These are phyloP conservation scores for Polyploca ridens DNA, from an alignment of 2,888 invertebrate genomes.

Conservation along the genomic window DNA sequence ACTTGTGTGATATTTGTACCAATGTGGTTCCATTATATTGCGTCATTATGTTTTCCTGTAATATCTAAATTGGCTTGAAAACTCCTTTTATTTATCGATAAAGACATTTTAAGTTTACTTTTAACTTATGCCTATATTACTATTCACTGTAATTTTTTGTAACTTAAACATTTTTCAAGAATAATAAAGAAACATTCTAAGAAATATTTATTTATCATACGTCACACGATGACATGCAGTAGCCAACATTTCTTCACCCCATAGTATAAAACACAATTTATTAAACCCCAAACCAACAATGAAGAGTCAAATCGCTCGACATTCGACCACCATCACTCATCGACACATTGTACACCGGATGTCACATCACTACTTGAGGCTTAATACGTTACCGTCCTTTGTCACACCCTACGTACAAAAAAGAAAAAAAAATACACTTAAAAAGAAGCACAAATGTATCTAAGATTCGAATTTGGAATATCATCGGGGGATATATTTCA, in stretches of 20 bases:
- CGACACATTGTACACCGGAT: constrained; percentile 70
- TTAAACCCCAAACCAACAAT: constrained; percentile 37
- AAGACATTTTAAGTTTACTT: neutral
- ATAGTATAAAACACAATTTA: constrained; percentile 32
- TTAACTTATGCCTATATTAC: neutral
- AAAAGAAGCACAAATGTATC: constrained; percentile 63
- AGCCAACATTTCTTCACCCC: constrained; percentile 39
- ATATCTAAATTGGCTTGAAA: constrained; percentile 13
- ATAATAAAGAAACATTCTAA: too few species aligned
- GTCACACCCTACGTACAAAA: constrained; percentile 38
- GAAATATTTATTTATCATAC: constrained; percentile 15
- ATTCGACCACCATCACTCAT: constrained; percentile 66
- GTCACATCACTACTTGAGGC: constrained; percentile 69
- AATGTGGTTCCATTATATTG: constrained; percentile 41
- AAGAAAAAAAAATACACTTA: constrained; percentile 56
- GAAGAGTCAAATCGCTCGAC: constrained; percentile 52
- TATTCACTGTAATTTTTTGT: too few species aligned
- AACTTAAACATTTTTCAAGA: too few species aligned
- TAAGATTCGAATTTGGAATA: constrained; percentile 72
- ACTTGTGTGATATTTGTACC: constrained; percentile 57
- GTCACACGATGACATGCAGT: constrained; percentile 53
- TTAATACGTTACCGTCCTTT: constrained; percentile 44
- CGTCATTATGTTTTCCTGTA: constrained; percentile 32
- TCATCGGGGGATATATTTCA: constrained; percentile 81
- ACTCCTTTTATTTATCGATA: neutral